phyloP scores from a whole-genome alignment of 53 echinoderm and acorn worm species.

The Paracentrotus lividus region DNA sequence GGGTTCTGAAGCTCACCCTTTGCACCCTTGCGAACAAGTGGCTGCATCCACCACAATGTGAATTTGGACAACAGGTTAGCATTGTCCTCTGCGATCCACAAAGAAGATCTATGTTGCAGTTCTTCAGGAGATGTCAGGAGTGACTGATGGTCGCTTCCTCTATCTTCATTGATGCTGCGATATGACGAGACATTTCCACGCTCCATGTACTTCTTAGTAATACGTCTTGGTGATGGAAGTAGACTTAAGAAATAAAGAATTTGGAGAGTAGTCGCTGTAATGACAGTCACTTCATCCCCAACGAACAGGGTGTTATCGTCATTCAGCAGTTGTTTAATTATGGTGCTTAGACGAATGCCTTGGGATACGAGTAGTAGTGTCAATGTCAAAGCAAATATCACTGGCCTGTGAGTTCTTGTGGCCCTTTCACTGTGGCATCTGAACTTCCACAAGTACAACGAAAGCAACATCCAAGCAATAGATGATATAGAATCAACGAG shows the following conservation, averaged over 20 bases:
- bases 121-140: constrained; percentile 36
- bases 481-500: constrained; percentile 69
- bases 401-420: constrained; percentile 78
- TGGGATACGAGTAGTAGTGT: constrained; percentile 76
- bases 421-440: constrained; percentile 63
- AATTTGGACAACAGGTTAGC: constrained; percentile 79
- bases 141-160: constrained; percentile 63
- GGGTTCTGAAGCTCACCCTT: constrained; percentile 76
- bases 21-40: constrained; percentile 88
- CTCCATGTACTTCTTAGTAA: no score
- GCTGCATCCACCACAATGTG: constrained; percentile 87
- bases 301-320: constrained; percentile 47
- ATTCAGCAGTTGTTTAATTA: constrained; percentile 70
- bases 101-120: neutral
- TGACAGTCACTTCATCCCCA: constrained; percentile 62
- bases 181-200: constrained; percentile 57
- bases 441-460: constrained; percentile 78
- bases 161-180: constrained; percentile 85
- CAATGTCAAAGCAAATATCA: constrained; percentile 78
- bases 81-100: constrained; percentile 85
- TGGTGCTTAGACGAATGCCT: constrained; percentile 72
- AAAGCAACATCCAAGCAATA: constrained; percentile 82
- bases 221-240: constrained; percentile 73
- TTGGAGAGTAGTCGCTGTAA: constrained; percentile 75
- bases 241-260: constrained; percentile 80